Percentiles rank a stretch among this genome's conserved stretches.
phyloP scores from a whole-genome alignment of 2,113 vertebrate species.

The Elaphurus davidianus region DNA sequence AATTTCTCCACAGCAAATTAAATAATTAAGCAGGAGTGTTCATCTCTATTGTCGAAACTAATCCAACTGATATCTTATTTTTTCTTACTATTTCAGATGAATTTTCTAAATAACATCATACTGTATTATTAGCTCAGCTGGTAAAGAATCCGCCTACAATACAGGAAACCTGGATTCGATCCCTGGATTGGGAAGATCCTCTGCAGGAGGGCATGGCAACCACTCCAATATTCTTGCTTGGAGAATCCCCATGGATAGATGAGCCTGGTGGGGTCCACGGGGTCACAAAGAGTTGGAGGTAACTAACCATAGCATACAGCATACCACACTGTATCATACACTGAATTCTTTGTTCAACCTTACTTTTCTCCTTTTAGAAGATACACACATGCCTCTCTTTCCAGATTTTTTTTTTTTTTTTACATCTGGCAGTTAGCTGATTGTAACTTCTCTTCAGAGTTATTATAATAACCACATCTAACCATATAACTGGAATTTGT shows the following conservation, averaged over 20 bases:
- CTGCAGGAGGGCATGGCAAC: background rate
- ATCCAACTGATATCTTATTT: background rate
- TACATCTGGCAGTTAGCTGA: background rate
- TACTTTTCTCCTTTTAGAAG: background rate
- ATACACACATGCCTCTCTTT: background rate
- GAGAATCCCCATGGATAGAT: background rate
- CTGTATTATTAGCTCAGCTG: background rate
- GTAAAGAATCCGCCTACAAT: background rate
- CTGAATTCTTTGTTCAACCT: background rate
- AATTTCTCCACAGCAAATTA: slow-evolving; percentile 23
- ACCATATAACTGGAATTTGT: background rate
- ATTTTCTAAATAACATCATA: background rate
- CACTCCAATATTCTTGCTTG: background rate
- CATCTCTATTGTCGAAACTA: background rate
- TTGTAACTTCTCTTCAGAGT: background rate
- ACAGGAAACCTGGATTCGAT: background rate
- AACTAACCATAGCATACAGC: background rate
- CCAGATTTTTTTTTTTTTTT: background rate
- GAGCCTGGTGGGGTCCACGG: fast-evolving
- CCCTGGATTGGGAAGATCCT: background rate
- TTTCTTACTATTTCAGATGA: background rate
- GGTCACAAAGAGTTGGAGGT: background rate
- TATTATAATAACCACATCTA: background rate
- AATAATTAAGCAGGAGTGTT: background rate
- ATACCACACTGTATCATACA: background rate